Evolutionary conservation across 2,113 vertebrate species (phyloP), one percentile per base, ranked within the genome.

Genomic region (Spea multiplicata): DNA sequence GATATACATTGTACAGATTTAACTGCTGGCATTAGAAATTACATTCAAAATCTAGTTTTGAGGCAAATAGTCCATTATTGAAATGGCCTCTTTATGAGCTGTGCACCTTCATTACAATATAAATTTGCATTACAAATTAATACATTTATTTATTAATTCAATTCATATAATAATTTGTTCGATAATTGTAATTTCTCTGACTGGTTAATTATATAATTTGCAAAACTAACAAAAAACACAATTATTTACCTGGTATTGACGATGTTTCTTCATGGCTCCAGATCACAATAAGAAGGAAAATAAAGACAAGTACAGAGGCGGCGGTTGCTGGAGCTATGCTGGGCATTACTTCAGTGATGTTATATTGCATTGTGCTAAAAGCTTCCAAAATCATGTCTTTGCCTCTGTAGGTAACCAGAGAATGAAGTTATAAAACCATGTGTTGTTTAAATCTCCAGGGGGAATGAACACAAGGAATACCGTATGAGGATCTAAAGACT

Each of bases 211-310:
- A 30, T 30, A 30, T 30, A 30, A 30, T 30, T 30, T 30, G 30
- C 30, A 30, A 30, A 30, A 30, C 30, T 30, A 30, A 30, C 30
- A 30, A 30, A 30, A 30, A 30, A 68, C 7, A 8, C 44, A n/a
- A 68, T 7, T 49, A 71, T 81, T 91, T 87, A 95, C 97, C 97
- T 89, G 96, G 95, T 81, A 95, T 85, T 3, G 89, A 85, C 5
- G 94, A 89, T 1, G 82, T 86, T 30, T 87, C 87, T 71, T 86
- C 88, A 0, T 84, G 84, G 9, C 82, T 93, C 92, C 92, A 92
- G 46, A 88, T 74, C 0, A 89, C 75, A 69, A 94, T 53, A 2
- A 96, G 86, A 75, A 96, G 83, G 17, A 91, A 84, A 16, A 93
- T 80, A 76, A 96, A 80, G 14, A 96, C 78, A 50, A 96, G 84